Base-by-base conservation (phyloP, 2,888 invertebrate genomes). In the Platycheirus rosarum region DNA sequence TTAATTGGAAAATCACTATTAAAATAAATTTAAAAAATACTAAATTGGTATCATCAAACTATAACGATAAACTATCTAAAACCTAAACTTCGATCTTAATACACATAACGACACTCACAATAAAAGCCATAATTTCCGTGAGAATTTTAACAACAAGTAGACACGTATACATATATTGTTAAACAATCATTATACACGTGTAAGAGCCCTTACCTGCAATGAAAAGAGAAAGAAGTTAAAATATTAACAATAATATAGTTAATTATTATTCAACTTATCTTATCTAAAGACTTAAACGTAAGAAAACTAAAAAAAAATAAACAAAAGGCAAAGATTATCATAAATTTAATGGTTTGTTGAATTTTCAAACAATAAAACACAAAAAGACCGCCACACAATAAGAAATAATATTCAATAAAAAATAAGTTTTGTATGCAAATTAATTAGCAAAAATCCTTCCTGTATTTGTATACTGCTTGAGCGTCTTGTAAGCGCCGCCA, bases 331-430 rank as follows among this genome's bases (percentile, higher is more conserved):
- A 60, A 70, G 53, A 76, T 73, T 63, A 82, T 77, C 66, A 77
- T 82, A 63, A 32, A 32, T 73, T 82, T 71, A 71, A 82, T 82
- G 77, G 63, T 82, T 82, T 73, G 68, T 57, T 82, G 68, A 82
- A 40, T 82, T 49, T 49, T n/a, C 1, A 14, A 75, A 53, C 51
- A 51, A 62, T 32, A 68, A 40, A 40, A 40, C 20, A 20, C 60
- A 44, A 63, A 55, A 77, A 48, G 44, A 40, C 49, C 18, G 46
- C n/a, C 26, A 48, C 42, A 46, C 42, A 60, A 35, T 51, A 51
- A 32, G 9, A 14, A 44, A 44, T 60, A 26, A n/a, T 42, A 44
- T 29, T 60, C 29, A 37, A 13, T 20, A 14, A 37, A 13, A 13
- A 37, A 20, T 42, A 60, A 29, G 42, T 23, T 55, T 40, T 23